These are phyloP conservation scores for Cryptoblepharus egeriae DNA, from an alignment of 2,797 vertebrate genomes.

Conservation along the genomic window DNA sequence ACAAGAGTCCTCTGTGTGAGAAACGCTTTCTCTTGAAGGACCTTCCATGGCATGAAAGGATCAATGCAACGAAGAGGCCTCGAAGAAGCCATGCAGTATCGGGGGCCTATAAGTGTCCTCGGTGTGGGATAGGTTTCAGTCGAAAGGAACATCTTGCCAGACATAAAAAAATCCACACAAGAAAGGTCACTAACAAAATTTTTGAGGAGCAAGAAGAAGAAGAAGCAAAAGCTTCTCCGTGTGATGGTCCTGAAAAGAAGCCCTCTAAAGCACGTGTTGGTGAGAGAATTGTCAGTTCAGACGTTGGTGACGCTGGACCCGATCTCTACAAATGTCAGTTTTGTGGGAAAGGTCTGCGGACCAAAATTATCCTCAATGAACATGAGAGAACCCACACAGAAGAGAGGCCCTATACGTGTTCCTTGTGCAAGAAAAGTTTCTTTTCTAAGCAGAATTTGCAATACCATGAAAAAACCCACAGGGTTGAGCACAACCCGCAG, in stretches of 20 bases:
- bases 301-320: slow-evolving; percentile 36
- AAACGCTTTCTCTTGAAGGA: slow-evolving; percentile 58
- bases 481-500: too few relatives aligned
- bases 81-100: not conserved
- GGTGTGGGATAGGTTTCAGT: not conserved
- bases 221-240: not conserved
- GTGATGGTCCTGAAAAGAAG: not conserved
- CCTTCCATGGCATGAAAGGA: too few relatives aligned
- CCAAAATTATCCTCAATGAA: slow-evolving; percentile 58
- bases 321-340: slow-evolving; percentile 57
- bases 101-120: not conserved
- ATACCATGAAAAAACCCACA: not conserved
- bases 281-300: slow-evolving; percentile 45
- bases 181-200: slow-evolving; percentile 43
- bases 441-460: slow-evolving; percentile 44
- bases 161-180: slow-evolving; percentile 50
- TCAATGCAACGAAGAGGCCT: too few relatives aligned
- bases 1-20: slow-evolving; percentile 41
- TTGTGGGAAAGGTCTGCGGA: slow-evolving; percentile 59
- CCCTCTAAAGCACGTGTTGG: not conserved
- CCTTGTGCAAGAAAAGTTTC: slow-evolving; percentile 59
- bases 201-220: slow-evolving; percentile 25
- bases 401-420: slow-evolving; percentile 56
- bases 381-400: slow-evolving; percentile 65
- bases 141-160: not conserved